Percentiles rank a stretch among this genome's conserved stretches.
These are phyloP conservation scores for Telenomus remus DNA, from an alignment of 1,140 invertebrate genomes.

Conservation along the genomic window DNA sequence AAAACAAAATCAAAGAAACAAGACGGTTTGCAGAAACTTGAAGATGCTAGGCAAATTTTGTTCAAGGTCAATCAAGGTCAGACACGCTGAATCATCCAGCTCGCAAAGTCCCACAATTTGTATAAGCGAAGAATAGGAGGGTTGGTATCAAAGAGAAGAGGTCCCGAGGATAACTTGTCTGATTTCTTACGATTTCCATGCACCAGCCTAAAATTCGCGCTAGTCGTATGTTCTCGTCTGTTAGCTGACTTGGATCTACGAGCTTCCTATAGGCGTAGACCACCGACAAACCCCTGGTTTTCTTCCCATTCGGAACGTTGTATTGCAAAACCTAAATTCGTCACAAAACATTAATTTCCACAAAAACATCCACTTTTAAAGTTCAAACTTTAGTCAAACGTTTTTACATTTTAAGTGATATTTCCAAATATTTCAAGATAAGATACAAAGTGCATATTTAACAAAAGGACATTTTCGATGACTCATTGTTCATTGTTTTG, in stretches of 20 bases:
- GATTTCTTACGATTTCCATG: constrained; percentile 89
- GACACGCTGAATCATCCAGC: constrained; percentile 24
- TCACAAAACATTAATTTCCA: constrained; percentile 41
- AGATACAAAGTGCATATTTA: no score
- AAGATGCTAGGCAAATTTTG: no score
- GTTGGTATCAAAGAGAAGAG: constrained; percentile 13
- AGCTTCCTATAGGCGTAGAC: constrained; percentile 88
- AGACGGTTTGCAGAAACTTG: no score
- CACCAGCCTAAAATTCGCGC: constrained; percentile 95
- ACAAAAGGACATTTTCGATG: no score
- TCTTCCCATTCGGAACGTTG: constrained; percentile 86
- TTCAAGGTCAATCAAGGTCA: no score
- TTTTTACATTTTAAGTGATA: no score
- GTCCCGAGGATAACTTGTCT: no score
- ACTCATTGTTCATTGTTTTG: no score
- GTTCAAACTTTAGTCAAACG: no score
- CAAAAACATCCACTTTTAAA: no score
- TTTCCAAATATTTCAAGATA: no score
- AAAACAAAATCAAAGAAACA: no score
- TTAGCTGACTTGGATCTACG: constrained; percentile 77
- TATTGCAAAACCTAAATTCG: constrained; percentile 82
- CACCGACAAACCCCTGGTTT: constrained; percentile 87
- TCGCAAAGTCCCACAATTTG: constrained; percentile 20
- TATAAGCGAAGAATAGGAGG: constrained; percentile 10
- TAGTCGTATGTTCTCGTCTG: constrained; percentile 85